Conservation (phyloP, 2,888 invertebrate species). For the Odontomyia ornata region DNA sequence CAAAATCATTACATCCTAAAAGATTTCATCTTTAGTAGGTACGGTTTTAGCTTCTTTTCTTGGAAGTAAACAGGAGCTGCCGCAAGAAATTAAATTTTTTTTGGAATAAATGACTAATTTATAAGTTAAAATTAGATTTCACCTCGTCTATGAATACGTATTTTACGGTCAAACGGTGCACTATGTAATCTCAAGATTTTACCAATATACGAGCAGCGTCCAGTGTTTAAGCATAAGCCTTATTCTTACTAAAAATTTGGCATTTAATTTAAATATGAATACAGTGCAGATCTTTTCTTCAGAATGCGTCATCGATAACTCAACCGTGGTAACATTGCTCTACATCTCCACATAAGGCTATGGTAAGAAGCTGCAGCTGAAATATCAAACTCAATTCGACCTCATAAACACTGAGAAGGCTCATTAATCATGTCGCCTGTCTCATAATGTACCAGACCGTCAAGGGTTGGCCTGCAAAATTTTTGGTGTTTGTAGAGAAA, state of each 20-base stretch:
- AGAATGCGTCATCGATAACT: background rate
- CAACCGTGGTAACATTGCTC: background rate
- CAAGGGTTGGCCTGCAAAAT: background rate
- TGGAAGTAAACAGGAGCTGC: background rate
- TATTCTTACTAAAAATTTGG: no score
- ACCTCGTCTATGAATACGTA: no score
- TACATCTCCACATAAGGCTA: background rate
- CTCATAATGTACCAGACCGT: constrained; percentile 36
- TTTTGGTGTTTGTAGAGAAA: background rate
- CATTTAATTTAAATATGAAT: no score
- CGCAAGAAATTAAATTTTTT: background rate
- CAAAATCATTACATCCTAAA: background rate
- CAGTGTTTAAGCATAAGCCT: no score
- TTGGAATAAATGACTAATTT: no score
- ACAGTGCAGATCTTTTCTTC: no score
- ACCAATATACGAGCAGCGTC: no score
- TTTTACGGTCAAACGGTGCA: no score
- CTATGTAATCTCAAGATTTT: no score
- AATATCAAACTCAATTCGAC: constrained; percentile 26
- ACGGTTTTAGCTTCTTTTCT: background rate
- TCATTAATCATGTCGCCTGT: constrained; percentile 43
- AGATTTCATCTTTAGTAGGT: background rate
- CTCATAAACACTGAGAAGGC: constrained; percentile 40
- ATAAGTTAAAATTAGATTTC: no score
- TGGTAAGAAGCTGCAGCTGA: background rate